phyloP scores from a whole-genome alignment of 1,140 invertebrate species.

The Pissodes strobi region DNA sequence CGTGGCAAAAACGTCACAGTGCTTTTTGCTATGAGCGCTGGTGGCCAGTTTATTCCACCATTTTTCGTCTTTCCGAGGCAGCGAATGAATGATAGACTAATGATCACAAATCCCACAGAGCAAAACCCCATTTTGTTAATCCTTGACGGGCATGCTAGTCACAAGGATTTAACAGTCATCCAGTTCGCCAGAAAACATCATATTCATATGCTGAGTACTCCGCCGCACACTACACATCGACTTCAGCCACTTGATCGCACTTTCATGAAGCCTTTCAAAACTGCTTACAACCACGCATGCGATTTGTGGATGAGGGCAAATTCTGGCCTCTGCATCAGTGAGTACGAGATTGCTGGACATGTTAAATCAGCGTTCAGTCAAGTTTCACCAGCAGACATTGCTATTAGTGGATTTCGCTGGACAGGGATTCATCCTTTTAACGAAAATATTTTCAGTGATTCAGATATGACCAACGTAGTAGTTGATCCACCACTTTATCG shows the following conservation, averaged over 20 bases:
- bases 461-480: too few species aligned
- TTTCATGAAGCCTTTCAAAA: conserved; percentile 47
- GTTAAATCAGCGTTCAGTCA: too few species aligned
- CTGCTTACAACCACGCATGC: conserved; percentile 41
- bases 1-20: conserved; percentile 40
- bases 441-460: conserved; percentile 51
- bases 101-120: conserved; percentile 43
- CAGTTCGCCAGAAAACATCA: conserved; percentile 44
- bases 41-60: conserved; percentile 50
- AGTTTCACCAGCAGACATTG: too few species aligned
- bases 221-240: conserved; percentile 51
- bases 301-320: conserved; percentile 43
- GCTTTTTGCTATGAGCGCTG: conserved; percentile 47
- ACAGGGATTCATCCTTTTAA: conserved; percentile 54
- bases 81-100: conserved; percentile 45
- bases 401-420: conserved; percentile 53
- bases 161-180: conserved; percentile 51
- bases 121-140: conserved; percentile 45
- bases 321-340: background rate
- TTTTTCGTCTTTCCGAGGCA: conserved; percentile 53
- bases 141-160: conserved; percentile 49
- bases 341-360: conserved; percentile 1
- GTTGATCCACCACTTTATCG: too few species aligned
- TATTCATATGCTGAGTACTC: conserved; percentile 46
- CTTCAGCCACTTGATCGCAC: conserved; percentile 53